These are phyloP conservation scores for Sycophila sp. DNA, from an alignment of 1,140 invertebrate species.

Conservation along the genomic window DNA sequence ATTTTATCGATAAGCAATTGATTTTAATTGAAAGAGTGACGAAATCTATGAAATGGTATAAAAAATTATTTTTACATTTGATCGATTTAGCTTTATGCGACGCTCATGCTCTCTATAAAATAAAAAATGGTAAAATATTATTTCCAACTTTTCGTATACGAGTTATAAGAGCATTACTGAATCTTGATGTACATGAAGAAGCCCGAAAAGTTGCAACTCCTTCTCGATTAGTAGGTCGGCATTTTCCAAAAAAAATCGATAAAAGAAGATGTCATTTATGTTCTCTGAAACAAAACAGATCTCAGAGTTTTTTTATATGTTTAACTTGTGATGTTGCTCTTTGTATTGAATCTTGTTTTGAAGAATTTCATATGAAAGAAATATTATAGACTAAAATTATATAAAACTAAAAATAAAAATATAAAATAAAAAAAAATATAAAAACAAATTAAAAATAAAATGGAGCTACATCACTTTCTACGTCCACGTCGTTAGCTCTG, in stretches of 20 bases:
- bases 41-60: constrained; percentile 47
- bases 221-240: neutral
- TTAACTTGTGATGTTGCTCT: neutral
- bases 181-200: neutral
- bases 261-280: neutral
- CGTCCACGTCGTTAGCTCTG: neutral
- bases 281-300: too few species aligned
- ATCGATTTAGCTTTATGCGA: neutral
- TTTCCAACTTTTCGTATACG: neutral
- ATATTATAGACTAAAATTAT: neutral
- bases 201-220: neutral
- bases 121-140: constrained; percentile 13
- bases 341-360: neutral
- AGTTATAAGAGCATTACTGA: neutral
- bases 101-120: constrained; percentile 31
- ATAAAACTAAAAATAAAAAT: neutral
- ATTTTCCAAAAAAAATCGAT: neutral
- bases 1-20: neutral
- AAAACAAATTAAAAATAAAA: neutral
- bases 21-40: constrained; percentile 23
- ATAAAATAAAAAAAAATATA: too few species aligned
- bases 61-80: constrained; percentile 34
- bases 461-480: neutral
- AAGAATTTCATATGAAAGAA: neutral
- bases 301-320: too few species aligned